Conservation (phyloP, 2,113 vertebrate species). For the Sorex araneus region DNA sequence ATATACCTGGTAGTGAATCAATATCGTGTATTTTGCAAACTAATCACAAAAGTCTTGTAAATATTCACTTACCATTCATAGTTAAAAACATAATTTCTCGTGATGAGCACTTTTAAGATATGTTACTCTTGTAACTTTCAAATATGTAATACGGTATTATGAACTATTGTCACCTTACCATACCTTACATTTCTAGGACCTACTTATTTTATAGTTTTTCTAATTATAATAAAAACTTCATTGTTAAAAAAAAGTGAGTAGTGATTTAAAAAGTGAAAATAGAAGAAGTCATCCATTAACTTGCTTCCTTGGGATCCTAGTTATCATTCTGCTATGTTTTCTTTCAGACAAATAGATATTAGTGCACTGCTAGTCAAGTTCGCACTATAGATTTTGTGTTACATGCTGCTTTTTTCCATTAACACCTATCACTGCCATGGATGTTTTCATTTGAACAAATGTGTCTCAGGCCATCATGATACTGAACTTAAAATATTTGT, state of each 20-base stretch:
- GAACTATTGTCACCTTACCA: too few species aligned
- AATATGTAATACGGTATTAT: too few species aligned
- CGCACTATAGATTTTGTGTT: background rate
- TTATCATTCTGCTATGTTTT: background rate
- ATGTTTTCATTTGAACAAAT: constrained; percentile 9
- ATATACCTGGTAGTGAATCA: too few species aligned
- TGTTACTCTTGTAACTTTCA: too few species aligned
- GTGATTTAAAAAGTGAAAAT: constrained; percentile 33
- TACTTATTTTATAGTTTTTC: background rate
- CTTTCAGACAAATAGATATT: background rate
- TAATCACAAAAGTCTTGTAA: too few species aligned
- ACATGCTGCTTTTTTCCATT: background rate
- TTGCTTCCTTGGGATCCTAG: too few species aligned
- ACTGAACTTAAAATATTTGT: background rate
- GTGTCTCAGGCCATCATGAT: background rate
- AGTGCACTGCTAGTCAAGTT: background rate
- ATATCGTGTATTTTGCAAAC: too few species aligned
- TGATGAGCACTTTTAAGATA: too few species aligned
- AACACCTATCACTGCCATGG: background rate
- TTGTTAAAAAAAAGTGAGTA: constrained; percentile 11
- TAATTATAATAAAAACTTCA: background rate
- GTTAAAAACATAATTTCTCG: too few species aligned
- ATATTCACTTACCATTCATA: too few species aligned
- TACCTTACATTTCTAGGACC: background rate
- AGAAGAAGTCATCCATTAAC: background rate